These are phyloP conservation scores for Hydrotaea diabolus DNA, from an alignment of 2,888 invertebrate genomes.

Conservation along the genomic window DNA sequence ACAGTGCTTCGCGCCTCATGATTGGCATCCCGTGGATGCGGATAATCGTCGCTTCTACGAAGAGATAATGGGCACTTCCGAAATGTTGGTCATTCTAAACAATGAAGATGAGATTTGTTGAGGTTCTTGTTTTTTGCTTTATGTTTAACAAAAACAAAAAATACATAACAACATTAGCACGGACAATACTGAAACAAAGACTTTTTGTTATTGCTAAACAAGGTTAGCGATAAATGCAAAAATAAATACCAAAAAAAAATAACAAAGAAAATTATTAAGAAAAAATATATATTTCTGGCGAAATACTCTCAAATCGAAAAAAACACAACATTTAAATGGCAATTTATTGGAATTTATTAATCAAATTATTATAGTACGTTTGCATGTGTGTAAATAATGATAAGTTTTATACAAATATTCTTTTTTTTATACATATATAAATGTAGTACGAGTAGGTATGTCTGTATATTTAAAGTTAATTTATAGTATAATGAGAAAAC, in stretches of 20 bases:
- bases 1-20: constrained; percentile 78
- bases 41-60: constrained; percentile 78
- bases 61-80: constrained; percentile 78
- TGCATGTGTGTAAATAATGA: background rate
- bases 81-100: constrained; percentile 76
- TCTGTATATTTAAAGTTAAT: constrained; percentile 26
- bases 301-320: constrained; percentile 7
- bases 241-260: background rate
- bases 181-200: constrained; percentile 4
- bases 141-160: background rate
- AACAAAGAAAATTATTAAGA: no score
- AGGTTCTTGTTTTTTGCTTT: constrained; percentile 33
- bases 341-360: constrained; percentile 11
- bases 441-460: no score
- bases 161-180: background rate
- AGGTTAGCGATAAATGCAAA: background rate
- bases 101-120: constrained; percentile 64
- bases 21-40: constrained; percentile 80
- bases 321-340: constrained; percentile 2
- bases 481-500: constrained; percentile 18
- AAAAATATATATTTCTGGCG: constrained; percentile 1
- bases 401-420: constrained; percentile 18
- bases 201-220: background rate
- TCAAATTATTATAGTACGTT: background rate
- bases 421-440: constrained; percentile 14